Evolutionary conservation across 2,888 invertebrate species (phyloP).

Genomic region (Helleia helle): DNA sequence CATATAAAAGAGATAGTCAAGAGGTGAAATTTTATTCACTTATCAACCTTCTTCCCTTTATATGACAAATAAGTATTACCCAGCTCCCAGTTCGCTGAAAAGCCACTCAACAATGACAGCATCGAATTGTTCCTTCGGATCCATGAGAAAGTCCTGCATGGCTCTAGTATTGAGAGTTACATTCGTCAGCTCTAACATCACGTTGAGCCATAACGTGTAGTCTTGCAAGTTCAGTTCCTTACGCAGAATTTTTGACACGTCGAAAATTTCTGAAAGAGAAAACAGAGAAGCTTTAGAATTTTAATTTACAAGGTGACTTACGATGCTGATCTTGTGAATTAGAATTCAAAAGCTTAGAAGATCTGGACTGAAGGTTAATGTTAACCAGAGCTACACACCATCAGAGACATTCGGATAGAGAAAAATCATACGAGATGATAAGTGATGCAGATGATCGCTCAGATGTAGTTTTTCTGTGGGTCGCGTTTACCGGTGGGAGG

Average conservation of each 20-base stretch:
- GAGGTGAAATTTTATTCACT: too few species aligned
- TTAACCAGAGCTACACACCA: too few species aligned
- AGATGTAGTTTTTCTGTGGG: too few species aligned
- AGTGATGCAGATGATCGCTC: too few species aligned
- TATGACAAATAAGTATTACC: too few species aligned
- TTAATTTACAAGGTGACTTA: not conserved
- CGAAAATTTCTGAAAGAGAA: slow-evolving; percentile 18
- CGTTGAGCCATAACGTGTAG: slow-evolving; percentile 1
- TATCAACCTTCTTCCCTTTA: too few species aligned
- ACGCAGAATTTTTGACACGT: slow-evolving; percentile 13
- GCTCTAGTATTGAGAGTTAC: slow-evolving; percentile 9
- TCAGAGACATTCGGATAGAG: too few species aligned
- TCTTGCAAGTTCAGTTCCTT: slow-evolving; percentile 14
- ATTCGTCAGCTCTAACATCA: slow-evolving; percentile 11
- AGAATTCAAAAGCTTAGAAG: too few species aligned
- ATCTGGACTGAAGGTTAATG: too few species aligned
- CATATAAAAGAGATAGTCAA: too few species aligned
- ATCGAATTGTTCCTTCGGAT: slow-evolving; percentile 21
- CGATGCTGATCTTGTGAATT: not conserved
- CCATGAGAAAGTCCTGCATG: slow-evolving; percentile 18
- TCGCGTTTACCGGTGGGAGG: too few species aligned
- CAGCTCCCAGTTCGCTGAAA: slow-evolving; percentile 20
- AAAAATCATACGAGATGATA: too few species aligned
- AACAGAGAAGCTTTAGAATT: not conserved
- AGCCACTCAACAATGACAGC: slow-evolving; percentile 22